Conservation (phyloP, 1,140 invertebrate species). For the Halesus radiatus region DNA sequence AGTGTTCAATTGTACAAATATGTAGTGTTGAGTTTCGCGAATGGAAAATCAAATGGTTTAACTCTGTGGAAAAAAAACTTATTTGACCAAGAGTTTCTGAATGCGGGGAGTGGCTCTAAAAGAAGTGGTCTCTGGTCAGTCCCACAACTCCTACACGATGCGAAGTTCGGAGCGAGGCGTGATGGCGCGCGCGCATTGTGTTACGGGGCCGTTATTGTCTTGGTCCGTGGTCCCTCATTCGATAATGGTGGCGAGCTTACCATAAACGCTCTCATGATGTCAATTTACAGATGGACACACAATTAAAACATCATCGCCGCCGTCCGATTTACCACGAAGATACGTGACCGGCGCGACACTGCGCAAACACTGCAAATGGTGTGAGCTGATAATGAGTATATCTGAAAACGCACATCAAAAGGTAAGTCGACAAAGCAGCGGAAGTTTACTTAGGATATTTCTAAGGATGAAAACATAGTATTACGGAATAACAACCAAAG, state of each 20-base stretch:
- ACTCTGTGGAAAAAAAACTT: no score
- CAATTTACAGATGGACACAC: slow-evolving; percentile 19
- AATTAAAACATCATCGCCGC: slow-evolving; percentile 6
- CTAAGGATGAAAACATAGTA: no score
- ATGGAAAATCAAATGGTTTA: no score
- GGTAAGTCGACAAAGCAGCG: background rate
- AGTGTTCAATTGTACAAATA: no score
- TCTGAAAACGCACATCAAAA: slow-evolving; percentile 23
- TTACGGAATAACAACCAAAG: no score
- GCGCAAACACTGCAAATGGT: background rate
- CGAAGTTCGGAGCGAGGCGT: slow-evolving; percentile 12
- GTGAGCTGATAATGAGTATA: background rate
- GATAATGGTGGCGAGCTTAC: slow-evolving; percentile 7
- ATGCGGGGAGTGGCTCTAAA: no score
- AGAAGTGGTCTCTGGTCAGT: no score
- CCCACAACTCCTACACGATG: background rate
- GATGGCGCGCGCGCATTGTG: slow-evolving; percentile 34
- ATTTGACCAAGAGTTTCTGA: no score
- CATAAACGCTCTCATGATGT: slow-evolving; percentile 27
- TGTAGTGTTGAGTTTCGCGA: no score
- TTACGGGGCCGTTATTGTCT: slow-evolving; percentile 16
- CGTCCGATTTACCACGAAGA: slow-evolving; percentile 14
- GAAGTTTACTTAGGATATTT: slow-evolving; percentile 3
- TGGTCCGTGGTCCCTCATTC: background rate
- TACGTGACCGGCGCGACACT: slow-evolving; percentile 3